Evolutionary conservation across 2,888 invertebrate species (phyloP), one percentile per base, ranked within the genome.

Genomic region (Sclerodermus sp.): DNA sequence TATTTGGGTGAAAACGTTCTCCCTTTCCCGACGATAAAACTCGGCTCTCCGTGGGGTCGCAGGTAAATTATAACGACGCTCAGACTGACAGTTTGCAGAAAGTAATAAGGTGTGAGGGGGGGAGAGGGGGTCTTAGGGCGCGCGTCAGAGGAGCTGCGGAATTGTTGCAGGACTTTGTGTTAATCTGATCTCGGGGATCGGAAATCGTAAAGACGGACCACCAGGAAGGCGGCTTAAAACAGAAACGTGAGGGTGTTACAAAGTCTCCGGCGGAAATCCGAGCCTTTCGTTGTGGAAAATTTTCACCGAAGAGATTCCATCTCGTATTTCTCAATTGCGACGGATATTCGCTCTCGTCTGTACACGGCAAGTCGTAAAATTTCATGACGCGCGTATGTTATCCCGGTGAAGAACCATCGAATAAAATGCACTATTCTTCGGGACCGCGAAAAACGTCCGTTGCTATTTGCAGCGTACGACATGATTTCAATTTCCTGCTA

Each of bases 221-320:
- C 54, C 53, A 51, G 37, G 56, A 55, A 54, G 58, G 60, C 51
- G 55, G 62, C 64, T 63, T 64, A 64, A 62, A 60, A 63, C 51
- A 47, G 47, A 53, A 40, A 64, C 60, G 60, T 58, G 65, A 64
- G 59, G 49, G 57, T 62, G 48, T 62, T 62, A 66, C 60, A 57
- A 62, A 62, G 58, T 60, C 52, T 32, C 47, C 51, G 47, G 58
- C 51, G 58, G 53, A 60, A 45, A 39, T 45, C 42, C 44, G 47
- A 43, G 50, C 50, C 56, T 56, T 52, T 47, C 49, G 52, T 65
- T 54, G 53, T 56, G 50, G 49, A 45, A 53, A 58, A 55, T 63
- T 64, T 51, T 16, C 39, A 15, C 15, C 39, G 51, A 56, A 32
- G 41, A 36, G 31, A 43, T 58, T 62, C 47, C 53, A 57, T 57